Percentiles rank a stretch among this genome's conserved stretches.
Conservation (phyloP, 2,888 invertebrate species). For the Anarsia innoxiella region DNA sequence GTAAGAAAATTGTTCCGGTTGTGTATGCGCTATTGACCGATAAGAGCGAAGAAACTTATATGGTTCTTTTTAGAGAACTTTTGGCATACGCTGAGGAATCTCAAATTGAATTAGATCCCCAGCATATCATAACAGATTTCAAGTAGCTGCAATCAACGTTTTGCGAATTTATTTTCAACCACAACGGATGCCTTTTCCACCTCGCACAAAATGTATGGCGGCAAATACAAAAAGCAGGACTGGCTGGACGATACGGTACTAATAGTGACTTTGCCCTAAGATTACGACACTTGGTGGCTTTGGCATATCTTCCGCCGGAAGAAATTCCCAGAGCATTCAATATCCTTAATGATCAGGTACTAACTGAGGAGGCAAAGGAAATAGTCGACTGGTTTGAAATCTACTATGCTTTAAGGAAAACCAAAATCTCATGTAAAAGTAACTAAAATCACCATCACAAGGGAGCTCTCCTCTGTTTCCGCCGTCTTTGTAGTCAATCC, state of each 20-base stretch:
- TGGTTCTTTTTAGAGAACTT: conserved; percentile 7
- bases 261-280: not conserved
- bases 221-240: conserved; percentile 13
- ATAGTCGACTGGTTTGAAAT: not conserved
- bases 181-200: conserved; percentile 6
- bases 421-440: not conserved
- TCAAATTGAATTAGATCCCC: conserved; percentile 10
- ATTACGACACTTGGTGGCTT: not conserved
- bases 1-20: conserved; percentile 13
- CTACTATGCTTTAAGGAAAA: not conserved
- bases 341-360: not conserved
- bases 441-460: not conserved
- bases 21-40: conserved; percentile 13
- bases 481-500: too few relatives aligned
- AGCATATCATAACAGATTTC: conserved; percentile 14
- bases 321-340: conserved; percentile 15
- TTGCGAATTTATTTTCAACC: conserved; percentile 6
- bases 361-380: not conserved
- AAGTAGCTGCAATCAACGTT: conserved; percentile 12
- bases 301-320: conserved; percentile 12
- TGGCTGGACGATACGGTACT: not conserved
- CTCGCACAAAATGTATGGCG: conserved; percentile 13
- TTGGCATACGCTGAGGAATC: conserved; percentile 12
- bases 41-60: conserved; percentile 16
- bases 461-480: not conserved